Evolutionary conservation across 2,888 invertebrate species (phyloP).

Genomic region (Hirudinaria manillensis): DNA sequence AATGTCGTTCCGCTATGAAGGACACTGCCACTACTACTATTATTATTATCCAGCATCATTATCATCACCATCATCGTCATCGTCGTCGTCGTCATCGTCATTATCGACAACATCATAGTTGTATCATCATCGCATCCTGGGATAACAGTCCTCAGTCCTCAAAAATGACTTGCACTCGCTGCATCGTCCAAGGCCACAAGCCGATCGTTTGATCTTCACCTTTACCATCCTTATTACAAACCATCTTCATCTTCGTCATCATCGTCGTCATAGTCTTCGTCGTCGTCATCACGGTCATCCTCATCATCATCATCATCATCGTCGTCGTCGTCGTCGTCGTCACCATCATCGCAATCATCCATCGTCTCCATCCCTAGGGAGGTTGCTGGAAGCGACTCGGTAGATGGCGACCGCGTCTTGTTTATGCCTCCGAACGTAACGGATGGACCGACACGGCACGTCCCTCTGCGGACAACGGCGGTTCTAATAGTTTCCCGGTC

Average conservation of each 20-base stretch:
- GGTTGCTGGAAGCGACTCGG: no score
- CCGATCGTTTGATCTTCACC: no score
- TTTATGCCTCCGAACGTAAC: no score
- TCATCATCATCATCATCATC: conserved; percentile 27
- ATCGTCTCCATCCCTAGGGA: background rate
- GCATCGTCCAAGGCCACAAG: no score
- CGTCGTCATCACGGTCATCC: conserved; percentile 26
- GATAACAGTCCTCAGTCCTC: no score
- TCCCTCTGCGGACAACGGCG: no score
- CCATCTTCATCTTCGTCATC: conserved; percentile 5
- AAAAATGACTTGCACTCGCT: no score
- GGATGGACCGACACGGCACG: no score
- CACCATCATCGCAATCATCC: conserved; percentile 14
- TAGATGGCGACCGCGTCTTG: no score
- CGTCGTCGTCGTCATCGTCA: conserved; percentile 16
- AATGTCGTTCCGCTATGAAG: background rate
- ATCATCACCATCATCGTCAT: conserved; percentile 23
- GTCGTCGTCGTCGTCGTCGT: conserved; percentile 21
- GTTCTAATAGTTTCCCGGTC: no score
- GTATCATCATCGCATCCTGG: conserved; percentile 18
- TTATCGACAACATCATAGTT: background rate
- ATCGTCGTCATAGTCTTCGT: conserved; percentile 20
- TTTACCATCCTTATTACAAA: no score
- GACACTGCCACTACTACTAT: background rate
- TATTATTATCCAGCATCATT: conserved; percentile 15